Evolutionary conservation across 2,797 vertebrate species (phyloP).

Genomic region (Eulemur mongoz): DNA sequence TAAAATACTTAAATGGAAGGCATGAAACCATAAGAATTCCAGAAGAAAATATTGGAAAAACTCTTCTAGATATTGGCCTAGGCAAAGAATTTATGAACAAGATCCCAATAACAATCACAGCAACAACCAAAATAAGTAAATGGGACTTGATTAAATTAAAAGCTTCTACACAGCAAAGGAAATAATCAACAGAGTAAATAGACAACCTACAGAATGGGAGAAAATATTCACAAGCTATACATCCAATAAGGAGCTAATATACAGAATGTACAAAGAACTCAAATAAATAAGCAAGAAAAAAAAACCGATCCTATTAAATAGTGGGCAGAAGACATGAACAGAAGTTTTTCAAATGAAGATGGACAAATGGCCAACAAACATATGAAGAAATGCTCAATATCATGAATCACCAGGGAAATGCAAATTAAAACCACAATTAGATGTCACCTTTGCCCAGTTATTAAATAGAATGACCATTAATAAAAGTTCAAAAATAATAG

Average conservation of each 20-base stretch:
- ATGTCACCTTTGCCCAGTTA: background rate
- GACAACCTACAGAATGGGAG: background rate
- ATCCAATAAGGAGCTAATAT: background rate
- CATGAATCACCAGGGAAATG: background rate
- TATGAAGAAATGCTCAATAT: background rate
- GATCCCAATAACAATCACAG: background rate
- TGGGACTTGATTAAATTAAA: background rate
- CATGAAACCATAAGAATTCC: background rate
- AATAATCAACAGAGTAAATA: background rate
- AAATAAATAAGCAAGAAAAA: background rate
- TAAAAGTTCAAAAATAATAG: background rate
- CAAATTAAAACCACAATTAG: background rate
- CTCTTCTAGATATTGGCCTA: background rate
- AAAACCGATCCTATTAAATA: background rate
- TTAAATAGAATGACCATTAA: background rate
- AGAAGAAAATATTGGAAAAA: background rate
- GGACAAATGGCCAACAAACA: background rate
- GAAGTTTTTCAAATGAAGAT: background rate
- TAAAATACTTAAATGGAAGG: background rate
- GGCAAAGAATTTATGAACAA: background rate
- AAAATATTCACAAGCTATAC: background rate
- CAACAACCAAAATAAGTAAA: background rate
- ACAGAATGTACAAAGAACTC: background rate
- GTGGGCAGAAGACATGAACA: background rate
- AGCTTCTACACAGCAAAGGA: background rate